Conservation (phyloP, 1,140 invertebrate genomes). For the Proales similis region DNA sequence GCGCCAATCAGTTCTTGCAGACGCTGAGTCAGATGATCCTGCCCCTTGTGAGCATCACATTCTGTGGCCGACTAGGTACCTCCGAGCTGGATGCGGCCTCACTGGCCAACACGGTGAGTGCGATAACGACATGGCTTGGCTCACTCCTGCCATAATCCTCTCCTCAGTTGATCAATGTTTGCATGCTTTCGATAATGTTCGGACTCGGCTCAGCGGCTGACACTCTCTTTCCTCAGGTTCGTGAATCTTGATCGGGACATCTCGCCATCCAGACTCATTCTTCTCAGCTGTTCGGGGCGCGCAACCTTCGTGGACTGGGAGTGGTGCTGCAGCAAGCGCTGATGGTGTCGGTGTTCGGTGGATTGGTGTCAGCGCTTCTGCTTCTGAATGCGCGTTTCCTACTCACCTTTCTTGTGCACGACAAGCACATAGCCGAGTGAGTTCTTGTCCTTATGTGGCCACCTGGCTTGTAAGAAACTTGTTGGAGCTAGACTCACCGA, state of each 20-base stretch:
- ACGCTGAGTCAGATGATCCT: constrained; percentile 33
- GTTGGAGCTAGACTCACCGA: constrained; percentile 2
- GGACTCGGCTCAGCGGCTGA: constrained; percentile 28
- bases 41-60: constrained; percentile 22
- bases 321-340: constrained; percentile 33
- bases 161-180: constrained; percentile 9
- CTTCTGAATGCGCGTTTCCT: constrained; percentile 8
- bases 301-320: constrained; percentile 18
- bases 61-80: constrained; percentile 26
- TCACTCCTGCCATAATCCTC: background rate
- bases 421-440: constrained; percentile 6
- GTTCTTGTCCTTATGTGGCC: background rate
- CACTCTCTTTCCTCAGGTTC: constrained; percentile 34
- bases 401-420: constrained; percentile 9
- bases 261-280: background rate
- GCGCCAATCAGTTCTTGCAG: too few relatives aligned
- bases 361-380: background rate
- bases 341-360: constrained; percentile 3
- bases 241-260: background rate
- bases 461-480: background rate
- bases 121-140: background rate
- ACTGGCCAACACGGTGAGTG: constrained; percentile 19
- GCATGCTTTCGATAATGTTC: constrained; percentile 9
- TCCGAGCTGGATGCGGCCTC: constrained; percentile 26
- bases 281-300: constrained; percentile 3